Evolutionary conservation across 2,888 invertebrate species (phyloP), one percentile per base, ranked within the genome.

Genomic region (Pammene fasciana): DNA sequence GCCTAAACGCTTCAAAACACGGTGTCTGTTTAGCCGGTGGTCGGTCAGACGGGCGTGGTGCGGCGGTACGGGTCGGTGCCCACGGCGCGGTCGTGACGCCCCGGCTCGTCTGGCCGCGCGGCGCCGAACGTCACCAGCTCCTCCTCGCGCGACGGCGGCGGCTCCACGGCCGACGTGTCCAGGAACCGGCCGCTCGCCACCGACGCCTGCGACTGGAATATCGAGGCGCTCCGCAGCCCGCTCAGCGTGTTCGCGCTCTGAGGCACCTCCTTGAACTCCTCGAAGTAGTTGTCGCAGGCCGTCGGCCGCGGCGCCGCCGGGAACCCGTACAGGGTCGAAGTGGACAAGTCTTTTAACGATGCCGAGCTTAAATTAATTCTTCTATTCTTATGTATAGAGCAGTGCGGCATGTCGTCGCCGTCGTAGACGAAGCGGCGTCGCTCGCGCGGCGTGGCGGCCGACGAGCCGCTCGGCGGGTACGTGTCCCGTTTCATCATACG

Each of bases 51-150:
- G 46, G 94, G 94, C 55, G 94, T 94, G 73, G 94, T 94, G 81
- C 94, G 89, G 70, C 94, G 87, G 75, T 94, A 90, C 0, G 93
- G 91, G 75, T 94, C 94, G 52, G 93, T 89, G 76, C 93, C 89
- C 62, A 94, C 87, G 70, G 89, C 87, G 79, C 94, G 87, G 82
- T 90, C 64, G 87, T 79, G 93, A 93, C 48, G 95, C 95, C 67
- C 94, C 90, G 78, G 95, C 34, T 7, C 36, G 41, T 16, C 48
- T n/a, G 80, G 74, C 48, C 56, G 93, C 93, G 95, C 95, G 67
- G 94, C 90, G 77, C 95, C 95, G 81, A 96, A 96, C 11, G 95
- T 95, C 56, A 95, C 95, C 80, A 95, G 94, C 77, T 96, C 96
- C 74, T 95, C 95, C 73, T 94, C 94, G 60, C 94, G 92, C 0